phyloP scores from a whole-genome alignment of 2,113 vertebrate species.

The Regulus satrapa region DNA sequence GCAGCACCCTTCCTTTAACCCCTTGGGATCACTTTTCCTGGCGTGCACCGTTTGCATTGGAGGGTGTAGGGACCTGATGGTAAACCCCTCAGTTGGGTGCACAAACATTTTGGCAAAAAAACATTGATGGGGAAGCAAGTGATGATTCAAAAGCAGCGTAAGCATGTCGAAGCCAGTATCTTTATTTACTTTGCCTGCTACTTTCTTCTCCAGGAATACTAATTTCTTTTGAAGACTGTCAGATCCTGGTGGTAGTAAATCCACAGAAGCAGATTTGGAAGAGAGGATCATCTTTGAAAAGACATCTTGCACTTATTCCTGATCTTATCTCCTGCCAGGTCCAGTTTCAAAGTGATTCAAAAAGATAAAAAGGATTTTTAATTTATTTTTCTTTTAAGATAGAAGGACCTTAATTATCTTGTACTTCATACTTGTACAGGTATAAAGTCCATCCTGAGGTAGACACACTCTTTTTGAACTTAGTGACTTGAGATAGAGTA shows the following conservation, averaged over 20 bases:
- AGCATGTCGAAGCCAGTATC: fast-evolving
- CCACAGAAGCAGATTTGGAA: not conserved
- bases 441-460: not conserved
- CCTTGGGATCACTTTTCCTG: not conserved
- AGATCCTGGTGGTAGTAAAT: not conserved
- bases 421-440: not conserved
- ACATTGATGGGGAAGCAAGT: not conserved
- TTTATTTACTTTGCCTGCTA: not conserved
- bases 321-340: not conserved
- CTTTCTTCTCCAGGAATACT: not conserved
- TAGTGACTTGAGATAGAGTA: not conserved
- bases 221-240: not conserved
- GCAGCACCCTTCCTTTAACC: not conserved
- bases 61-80: fast-evolving
- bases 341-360: not conserved
- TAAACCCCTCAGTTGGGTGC: not conserved
- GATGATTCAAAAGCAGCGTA: not conserved
- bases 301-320: not conserved
- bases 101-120: not conserved
- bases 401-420: not conserved
- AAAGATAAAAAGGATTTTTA: not conserved
- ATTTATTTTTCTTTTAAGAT: not conserved
- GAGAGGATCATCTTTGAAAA: not conserved
- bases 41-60: not conserved
- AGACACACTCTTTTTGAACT: not conserved